These are phyloP conservation scores for Enteromius paludinosus DNA, from an alignment of 2,797 vertebrate genomes.

Conservation along the genomic window DNA sequence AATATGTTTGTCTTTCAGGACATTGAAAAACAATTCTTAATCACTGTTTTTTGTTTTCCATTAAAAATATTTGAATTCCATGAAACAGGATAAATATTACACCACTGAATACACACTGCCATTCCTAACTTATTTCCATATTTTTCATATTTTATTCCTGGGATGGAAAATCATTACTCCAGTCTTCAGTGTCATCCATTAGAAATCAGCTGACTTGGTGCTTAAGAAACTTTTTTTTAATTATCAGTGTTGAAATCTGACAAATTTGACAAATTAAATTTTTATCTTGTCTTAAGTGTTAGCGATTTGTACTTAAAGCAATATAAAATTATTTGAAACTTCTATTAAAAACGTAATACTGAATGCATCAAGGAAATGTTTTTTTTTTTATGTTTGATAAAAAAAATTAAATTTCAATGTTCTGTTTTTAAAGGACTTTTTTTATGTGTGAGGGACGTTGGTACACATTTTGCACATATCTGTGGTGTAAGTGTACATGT, in stretches of 20 bases:
- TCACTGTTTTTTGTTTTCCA: background rate
- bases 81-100: background rate
- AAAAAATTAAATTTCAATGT: background rate
- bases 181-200: background rate
- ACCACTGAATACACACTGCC: background rate
- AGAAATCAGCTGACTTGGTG: background rate
- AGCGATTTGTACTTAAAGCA: background rate
- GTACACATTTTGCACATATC: background rate
- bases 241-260: background rate
- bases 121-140: background rate
- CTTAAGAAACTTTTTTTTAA: background rate
- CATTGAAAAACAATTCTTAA: too few species aligned
- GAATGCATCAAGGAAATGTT: background rate
- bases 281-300: background rate
- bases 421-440: background rate
- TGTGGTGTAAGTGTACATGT: conserved; percentile 2
- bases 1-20: background rate
- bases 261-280: background rate
- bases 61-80: background rate
- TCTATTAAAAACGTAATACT: background rate
- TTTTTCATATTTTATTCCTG: background rate
- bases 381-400: background rate
- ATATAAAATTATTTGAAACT: background rate
- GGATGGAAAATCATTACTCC: background rate
- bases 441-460: background rate